These are phyloP conservation scores for Lamprotornis superbus DNA, from an alignment of 2,113 vertebrate genomes.

Conservation along the genomic window DNA sequence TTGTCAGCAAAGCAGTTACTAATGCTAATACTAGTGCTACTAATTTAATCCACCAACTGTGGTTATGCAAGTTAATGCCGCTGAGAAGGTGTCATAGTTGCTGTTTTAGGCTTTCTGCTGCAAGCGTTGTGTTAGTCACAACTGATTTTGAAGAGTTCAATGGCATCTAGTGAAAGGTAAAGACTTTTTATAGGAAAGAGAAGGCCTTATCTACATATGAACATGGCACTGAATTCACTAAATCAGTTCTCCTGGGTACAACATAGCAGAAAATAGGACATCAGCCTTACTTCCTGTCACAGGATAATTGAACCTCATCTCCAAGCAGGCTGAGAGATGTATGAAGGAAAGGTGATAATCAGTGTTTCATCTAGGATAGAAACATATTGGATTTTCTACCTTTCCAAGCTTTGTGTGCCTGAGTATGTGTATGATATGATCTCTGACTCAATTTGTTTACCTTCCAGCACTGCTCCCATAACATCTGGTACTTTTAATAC, in stretches of 20 bases:
- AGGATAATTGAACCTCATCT: neutral
- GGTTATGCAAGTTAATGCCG: neutral
- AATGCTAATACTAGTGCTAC: neutral
- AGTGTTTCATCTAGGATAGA: neutral
- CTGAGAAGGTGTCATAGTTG: neutral
- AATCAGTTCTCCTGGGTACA: neutral
- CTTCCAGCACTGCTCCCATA: neutral
- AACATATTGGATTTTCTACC: neutral
- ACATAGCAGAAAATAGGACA: neutral
- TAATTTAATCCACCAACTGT: neutral
- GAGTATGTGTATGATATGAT: neutral
- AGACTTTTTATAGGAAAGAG: neutral
- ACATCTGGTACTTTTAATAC: neutral
- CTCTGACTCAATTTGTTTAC: constrained; percentile 8
- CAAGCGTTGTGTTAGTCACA: neutral
- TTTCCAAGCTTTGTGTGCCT: neutral
- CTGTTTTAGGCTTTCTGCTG: neutral
- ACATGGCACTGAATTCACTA: neutral
- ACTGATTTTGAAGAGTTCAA: neutral
- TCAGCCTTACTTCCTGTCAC: neutral
- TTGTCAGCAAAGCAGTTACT: neutral
- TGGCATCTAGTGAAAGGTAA: neutral
- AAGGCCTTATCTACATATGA: neutral
- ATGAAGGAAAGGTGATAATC: neutral
- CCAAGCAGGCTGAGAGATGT: neutral